Conservation (phyloP, 2,888 invertebrate genomes). For the Erynnis tages region DNA sequence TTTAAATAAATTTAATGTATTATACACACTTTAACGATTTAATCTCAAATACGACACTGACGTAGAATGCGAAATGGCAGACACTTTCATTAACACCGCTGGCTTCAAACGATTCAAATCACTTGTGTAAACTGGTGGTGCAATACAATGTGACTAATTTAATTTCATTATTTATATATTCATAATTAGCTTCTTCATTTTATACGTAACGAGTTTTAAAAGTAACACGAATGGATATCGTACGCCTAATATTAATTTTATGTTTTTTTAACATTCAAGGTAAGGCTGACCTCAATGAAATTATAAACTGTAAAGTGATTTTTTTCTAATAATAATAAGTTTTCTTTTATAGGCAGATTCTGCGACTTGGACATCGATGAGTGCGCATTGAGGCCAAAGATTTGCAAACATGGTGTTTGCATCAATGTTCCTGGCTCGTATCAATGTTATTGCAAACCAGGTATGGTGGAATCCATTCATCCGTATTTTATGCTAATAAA, state of each 20-base stretch:
- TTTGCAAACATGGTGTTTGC: constrained; percentile 92
- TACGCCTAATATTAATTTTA: constrained; percentile 24
- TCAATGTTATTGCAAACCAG: constrained; percentile 93
- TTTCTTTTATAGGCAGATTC: constrained; percentile 65
- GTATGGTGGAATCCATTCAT: constrained; percentile 39
- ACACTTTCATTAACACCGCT: constrained; percentile 12
- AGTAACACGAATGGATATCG: constrained; percentile 30
- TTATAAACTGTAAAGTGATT: not conserved
- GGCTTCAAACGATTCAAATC: constrained; percentile 36
- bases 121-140: constrained; percentile 54
- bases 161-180: constrained; percentile 40
- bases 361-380: constrained; percentile 88
- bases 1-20: too few species aligned
- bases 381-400: constrained; percentile 81
- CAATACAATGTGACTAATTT: constrained; percentile 44
- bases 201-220: constrained; percentile 11
- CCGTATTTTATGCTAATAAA: too few species aligned
- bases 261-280: constrained; percentile 30
- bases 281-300: constrained; percentile 24
- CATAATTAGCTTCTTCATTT: constrained; percentile 32
- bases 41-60: constrained; percentile 1
- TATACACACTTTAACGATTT: not conserved
- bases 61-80: constrained; percentile 13
- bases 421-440: constrained; percentile 88
- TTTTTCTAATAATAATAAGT: constrained; percentile 7